Conservation (phyloP, 1,140 invertebrate genomes). For the Heliothis subflexa region DNA sequence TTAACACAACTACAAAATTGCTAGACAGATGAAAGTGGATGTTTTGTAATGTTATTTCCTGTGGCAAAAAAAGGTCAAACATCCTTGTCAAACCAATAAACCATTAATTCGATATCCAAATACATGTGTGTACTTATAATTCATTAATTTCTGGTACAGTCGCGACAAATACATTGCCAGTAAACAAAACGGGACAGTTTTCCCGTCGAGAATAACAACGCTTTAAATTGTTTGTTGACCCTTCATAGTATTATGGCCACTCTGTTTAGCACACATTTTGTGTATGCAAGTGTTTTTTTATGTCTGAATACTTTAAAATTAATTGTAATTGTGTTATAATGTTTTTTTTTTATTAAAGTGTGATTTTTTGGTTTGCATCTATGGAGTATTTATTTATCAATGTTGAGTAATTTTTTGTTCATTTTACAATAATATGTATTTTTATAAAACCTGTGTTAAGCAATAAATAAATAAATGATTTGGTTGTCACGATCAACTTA, state of each 20-base stretch:
- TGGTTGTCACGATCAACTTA: no score
- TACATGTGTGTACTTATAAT: background rate
- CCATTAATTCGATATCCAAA: background rate
- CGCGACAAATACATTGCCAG: background rate
- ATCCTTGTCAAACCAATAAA: background rate
- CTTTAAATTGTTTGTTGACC: slow-evolving; percentile 48
- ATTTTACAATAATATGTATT: no score
- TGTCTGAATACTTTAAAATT: slow-evolving; percentile 22
- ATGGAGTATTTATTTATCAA: no score
- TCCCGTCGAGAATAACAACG: slow-evolving; percentile 32
- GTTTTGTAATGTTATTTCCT: no score
- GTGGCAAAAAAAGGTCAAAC: background rate
- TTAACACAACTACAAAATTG: background rate
- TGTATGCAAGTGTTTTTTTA: slow-evolving; percentile 20
- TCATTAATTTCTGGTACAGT: slow-evolving; percentile 7
- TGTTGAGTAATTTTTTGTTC: no score
- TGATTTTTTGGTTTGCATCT: no score
- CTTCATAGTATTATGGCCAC: slow-evolving; percentile 28
- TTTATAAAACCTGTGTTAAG: no score
- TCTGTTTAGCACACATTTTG: background rate
- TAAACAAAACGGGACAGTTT: slow-evolving; percentile 24
- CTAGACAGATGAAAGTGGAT: background rate
- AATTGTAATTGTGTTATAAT: no score
- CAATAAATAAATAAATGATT: no score
- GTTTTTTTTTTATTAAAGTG: no score